Percentiles rank a stretch among this genome's conserved stretches.
Evolutionary conservation across 2,888 invertebrate genomes (phyloP).

Genomic region (Vesta saturnalis): DNA sequence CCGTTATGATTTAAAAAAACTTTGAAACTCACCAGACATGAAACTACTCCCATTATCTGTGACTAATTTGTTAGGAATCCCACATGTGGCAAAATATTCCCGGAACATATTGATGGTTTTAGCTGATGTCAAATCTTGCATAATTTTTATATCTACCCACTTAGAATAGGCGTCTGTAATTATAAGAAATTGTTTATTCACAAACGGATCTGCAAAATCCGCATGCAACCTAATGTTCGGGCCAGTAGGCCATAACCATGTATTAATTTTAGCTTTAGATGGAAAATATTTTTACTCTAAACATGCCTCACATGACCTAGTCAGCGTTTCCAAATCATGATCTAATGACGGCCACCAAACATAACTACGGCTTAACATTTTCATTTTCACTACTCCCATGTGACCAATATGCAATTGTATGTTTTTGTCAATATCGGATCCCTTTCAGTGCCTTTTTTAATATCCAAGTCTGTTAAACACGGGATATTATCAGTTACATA

Average conservation of each 20-base stretch:
- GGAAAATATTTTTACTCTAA: too few species aligned
- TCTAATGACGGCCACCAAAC: constrained; percentile 50
- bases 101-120: background rate
- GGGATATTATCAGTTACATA: background rate
- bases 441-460: background rate
- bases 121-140: background rate
- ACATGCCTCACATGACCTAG: too few species aligned
- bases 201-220: background rate
- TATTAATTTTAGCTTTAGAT: too few species aligned
- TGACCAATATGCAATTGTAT: constrained; percentile 39
- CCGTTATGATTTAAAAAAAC: background rate
- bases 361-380: constrained; percentile 44
- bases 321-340: constrained; percentile 48
- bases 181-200: background rate
- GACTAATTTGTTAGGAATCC: background rate
- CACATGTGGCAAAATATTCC: background rate
- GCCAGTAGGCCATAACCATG: background rate
- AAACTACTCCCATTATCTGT: background rate
- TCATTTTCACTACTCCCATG: constrained; percentile 44
- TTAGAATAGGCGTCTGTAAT: too few species aligned
- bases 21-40: background rate
- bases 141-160: background rate
- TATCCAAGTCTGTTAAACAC: background rate
- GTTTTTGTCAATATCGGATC: too few species aligned
- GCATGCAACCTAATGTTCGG: background rate